A percentile compares a stretch with the other conserved stretches of the same genome.
phyloP scores from a whole-genome alignment of 2,888 invertebrate genomes.

The Theristus sp. region DNA sequence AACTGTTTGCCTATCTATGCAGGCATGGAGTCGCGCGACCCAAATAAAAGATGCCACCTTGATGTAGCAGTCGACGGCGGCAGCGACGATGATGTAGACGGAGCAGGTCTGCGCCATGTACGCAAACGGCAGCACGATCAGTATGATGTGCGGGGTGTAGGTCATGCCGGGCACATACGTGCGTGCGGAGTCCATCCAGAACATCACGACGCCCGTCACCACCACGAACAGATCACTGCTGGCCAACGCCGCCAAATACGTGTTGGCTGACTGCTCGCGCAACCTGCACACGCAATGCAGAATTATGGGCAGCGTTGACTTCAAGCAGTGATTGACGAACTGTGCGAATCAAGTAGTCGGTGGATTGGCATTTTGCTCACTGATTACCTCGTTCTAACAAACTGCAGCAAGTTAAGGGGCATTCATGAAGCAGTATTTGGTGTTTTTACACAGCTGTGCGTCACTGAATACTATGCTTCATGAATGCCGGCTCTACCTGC shows the following conservation, averaged over 20 bases:
- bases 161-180: conserved; percentile 21
- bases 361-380: background rate
- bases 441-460: too few relatives aligned
- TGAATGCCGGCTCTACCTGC: too few relatives aligned
- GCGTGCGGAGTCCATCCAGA: conserved; percentile 21
- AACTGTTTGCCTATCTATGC: too few relatives aligned
- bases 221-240: conserved; percentile 26
- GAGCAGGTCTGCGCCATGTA: conserved; percentile 29
- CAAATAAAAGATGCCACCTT: conserved; percentile 13
- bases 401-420: too few relatives aligned
- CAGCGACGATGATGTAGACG: conserved; percentile 28
- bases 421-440: too few relatives aligned
- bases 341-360: background rate
- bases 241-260: conserved; percentile 24
- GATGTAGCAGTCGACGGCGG: conserved; percentile 28
- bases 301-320: background rate
- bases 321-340: background rate
- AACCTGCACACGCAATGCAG: too few relatives aligned
- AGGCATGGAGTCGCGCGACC: too few relatives aligned
- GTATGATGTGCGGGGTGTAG: conserved; percentile 22
- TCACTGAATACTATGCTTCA: too few relatives aligned
- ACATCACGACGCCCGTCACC: conserved; percentile 22
- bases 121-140: conserved; percentile 14
- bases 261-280: conserved; percentile 21
- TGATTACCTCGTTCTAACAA: background rate